A percentile compares a stretch with the other conserved stretches of the same genome.
Evolutionary conservation across 2,113 vertebrate species (phyloP).

Genomic region (Cyanoramphus novaezelandiae): DNA sequence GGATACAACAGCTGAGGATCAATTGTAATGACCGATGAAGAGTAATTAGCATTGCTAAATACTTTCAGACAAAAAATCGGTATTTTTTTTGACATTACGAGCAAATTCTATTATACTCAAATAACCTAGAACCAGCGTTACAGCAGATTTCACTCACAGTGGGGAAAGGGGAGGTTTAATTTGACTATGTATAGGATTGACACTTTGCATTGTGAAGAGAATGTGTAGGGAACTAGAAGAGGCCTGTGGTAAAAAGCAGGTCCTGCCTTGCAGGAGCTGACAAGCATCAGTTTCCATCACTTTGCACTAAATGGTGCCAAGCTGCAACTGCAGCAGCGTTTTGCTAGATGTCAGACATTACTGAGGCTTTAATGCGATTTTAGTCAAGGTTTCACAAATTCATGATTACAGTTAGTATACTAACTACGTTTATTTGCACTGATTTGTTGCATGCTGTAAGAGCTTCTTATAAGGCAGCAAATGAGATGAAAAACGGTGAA

Average conservation of each 20-base stretch:
- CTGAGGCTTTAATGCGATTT: background rate
- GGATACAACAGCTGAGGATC: background rate
- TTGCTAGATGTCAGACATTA: background rate
- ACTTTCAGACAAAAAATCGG: background rate
- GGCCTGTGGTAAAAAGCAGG: rapidly evolving
- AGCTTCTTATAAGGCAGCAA: background rate
- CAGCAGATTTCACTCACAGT: background rate
- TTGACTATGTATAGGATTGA: background rate
- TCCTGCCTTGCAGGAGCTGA: background rate
- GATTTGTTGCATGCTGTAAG: background rate
- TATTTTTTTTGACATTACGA: background rate
- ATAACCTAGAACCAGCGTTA: background rate
- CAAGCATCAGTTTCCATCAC: background rate
- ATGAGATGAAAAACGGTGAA: rapidly evolving
- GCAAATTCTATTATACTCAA: background rate
- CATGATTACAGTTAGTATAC: background rate
- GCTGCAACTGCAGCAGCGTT: background rate
- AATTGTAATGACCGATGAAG: background rate
- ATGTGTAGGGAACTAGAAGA: background rate
- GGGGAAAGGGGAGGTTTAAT: background rate
- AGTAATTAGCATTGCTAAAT: background rate
- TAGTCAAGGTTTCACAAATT: background rate
- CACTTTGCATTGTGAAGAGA: background rate
- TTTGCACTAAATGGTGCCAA: background rate
- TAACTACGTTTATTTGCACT: background rate